Conservation (phyloP, 2,113 vertebrate species). For the Epinephelus cyanopodus region DNA sequence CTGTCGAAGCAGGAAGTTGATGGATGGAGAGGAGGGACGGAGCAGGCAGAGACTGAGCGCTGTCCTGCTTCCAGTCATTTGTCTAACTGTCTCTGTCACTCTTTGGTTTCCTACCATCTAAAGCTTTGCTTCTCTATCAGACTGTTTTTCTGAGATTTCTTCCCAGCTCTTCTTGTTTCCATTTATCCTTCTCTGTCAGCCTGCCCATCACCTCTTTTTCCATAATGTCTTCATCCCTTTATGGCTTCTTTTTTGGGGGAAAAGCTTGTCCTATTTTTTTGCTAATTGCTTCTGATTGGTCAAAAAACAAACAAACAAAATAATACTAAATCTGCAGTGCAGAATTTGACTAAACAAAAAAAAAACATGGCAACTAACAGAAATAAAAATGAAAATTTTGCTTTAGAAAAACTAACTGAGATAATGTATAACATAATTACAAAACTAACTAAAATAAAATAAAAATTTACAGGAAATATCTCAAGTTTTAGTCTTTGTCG, state of each 20-base stretch:
- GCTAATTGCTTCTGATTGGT: no score
- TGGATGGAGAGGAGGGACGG: constrained; percentile 37
- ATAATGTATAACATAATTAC: no score
- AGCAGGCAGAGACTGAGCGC: constrained; percentile 44
- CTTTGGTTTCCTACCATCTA: not conserved
- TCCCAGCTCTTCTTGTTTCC: constrained; percentile 17
- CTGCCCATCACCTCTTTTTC: constrained; percentile 7
- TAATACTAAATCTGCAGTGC: no score
- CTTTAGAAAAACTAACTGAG: no score
- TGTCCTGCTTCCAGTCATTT: constrained; percentile 12
- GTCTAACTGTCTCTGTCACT: constrained; percentile 35
- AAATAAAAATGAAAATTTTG: no score
- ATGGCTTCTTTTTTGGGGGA: not conserved
- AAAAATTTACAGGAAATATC: no score
- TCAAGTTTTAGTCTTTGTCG: no score
- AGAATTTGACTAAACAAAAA: no score
- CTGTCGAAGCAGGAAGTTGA: constrained; percentile 63
- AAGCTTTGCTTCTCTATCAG: constrained; percentile 3
- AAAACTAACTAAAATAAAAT: no score
- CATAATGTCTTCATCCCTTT: constrained; percentile 2
- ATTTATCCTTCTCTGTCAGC: constrained; percentile 13
- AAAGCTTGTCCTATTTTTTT: not conserved
- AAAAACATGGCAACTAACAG: no score
- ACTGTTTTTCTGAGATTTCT: constrained; percentile 5
- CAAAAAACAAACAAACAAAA: no score